Evolutionary conservation across 2,888 invertebrate species (phyloP), one percentile per base, ranked within the genome.

Genomic region (Malthinus flaveolus): DNA sequence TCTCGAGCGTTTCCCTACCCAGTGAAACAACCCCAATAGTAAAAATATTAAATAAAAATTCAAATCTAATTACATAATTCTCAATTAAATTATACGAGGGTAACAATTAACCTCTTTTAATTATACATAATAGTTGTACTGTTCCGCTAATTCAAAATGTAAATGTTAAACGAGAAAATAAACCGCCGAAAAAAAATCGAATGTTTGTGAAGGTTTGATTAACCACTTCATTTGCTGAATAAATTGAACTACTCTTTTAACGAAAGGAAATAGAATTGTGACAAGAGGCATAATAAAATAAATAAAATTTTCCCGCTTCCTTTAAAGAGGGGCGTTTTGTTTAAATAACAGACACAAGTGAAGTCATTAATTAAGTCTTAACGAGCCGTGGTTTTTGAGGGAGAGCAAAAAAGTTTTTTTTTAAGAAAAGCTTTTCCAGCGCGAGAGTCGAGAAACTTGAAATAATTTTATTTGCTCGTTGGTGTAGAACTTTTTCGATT

Each of bases 321-420:
- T 51, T 57, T 52, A 60, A 52, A 59, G 62, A 60, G 64, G 57
- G 63, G 63, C 55, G 62, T 56, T 62, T 54, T 61, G 63, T 66
- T 60, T 62, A 63, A 59, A 67, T 68, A 66, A 66, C 65, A 63
- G 52, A 23, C 23, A 66, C 56, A 61, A 63, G 61, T 58, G 66
- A 65, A 67, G 66, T 68, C 65, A 66, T 67, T 71, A 71, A 71
- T 72, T 71, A 71, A n/a, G 69, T 47, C 64, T 66, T 69, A 72
- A 71, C 68, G 69, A 71, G 66, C 71, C 66, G 68, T 68, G 70
- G 69, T 64, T 64, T 23, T 23, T 49, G 42, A 36, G 15, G 34
- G 34, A 23, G 23, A 46, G 46, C 15, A 49, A 56, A 56, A 49
- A 57, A 51, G 39, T 57, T 32, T 33, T 23, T 23, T 51, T 51